Evolutionary conservation across 1,140 invertebrate species (phyloP).

Genomic region (Drosophila melanica): DNA sequence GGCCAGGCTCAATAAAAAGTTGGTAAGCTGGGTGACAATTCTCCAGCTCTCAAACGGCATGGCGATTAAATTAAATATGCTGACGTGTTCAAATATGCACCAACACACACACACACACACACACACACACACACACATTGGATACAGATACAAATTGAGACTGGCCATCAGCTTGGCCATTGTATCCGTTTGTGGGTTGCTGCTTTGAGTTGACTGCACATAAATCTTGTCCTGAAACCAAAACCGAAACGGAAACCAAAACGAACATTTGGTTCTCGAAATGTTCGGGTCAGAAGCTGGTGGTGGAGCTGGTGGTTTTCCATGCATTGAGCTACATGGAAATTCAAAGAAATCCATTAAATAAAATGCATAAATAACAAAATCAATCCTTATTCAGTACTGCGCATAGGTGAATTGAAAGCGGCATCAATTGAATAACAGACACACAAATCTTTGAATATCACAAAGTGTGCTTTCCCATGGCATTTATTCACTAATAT

Average conservation of each 20-base stretch:
- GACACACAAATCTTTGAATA: background rate
- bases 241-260: constrained; percentile 10
- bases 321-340: constrained; percentile 22
- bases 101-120: background rate
- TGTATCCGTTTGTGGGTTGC: constrained; percentile 20
- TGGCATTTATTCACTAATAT: background rate
- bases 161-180: constrained; percentile 20
- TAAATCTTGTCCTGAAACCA: constrained; percentile 32
- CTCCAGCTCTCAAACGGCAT: constrained; percentile 4
- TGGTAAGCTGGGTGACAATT: constrained; percentile 5
- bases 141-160: constrained; percentile 31
- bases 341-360: constrained; percentile 45
- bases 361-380: constrained; percentile 40
- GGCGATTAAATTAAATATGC: constrained; percentile 55
- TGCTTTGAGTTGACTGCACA: constrained; percentile 34
- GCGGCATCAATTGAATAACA: background rate
- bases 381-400: constrained; percentile 9
- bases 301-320: background rate
- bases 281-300: background rate
- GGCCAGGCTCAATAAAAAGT: background rate
- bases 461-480: background rate
- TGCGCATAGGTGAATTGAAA: constrained; percentile 4
- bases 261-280: background rate
- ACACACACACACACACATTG: constrained; percentile 6
- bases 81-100: constrained; percentile 30